Conservation (phyloP, 2,113 vertebrate genomes). For the Hyperopisus bebe region DNA sequence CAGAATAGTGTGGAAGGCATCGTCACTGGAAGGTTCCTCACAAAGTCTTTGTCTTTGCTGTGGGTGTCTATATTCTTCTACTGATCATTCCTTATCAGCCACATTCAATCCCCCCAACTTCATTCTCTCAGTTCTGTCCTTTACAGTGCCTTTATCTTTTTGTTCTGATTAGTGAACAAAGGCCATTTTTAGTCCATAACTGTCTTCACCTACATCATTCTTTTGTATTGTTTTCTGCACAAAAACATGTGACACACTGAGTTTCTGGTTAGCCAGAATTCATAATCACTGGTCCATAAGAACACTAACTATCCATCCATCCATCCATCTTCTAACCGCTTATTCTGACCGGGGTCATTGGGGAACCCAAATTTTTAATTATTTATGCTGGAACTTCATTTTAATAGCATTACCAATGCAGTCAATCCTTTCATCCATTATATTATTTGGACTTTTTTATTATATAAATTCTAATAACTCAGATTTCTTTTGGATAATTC, state of each 20-base stretch:
- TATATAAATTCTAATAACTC: not conserved
- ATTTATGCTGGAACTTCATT: not conserved
- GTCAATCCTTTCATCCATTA: not conserved
- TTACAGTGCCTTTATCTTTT: not conserved
- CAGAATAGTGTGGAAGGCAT: not conserved
- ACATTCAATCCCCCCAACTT: not conserved
- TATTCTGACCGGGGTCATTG: not conserved
- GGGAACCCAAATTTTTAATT: not conserved
- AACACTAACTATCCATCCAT: not conserved
- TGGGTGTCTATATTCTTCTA: not conserved
- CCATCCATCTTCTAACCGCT: not conserved
- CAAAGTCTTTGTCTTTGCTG: not conserved
- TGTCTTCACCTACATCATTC: not conserved
- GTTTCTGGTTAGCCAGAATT: not conserved
- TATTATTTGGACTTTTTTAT: not conserved
- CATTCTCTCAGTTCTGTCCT: not conserved
- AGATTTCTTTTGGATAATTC: not conserved
- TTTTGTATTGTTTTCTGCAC: not conserved
- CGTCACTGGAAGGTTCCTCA: not conserved
- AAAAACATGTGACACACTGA: not conserved
- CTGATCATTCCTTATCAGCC: not conserved
- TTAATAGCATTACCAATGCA: not conserved
- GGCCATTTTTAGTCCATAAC: not conserved
- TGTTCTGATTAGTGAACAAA: not conserved
- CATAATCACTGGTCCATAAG: not conserved